Percentiles rank a stretch among this genome's conserved stretches.
Evolutionary conservation across 2,113 vertebrate genomes (phyloP).

Genomic region (Labeo catla): DNA sequence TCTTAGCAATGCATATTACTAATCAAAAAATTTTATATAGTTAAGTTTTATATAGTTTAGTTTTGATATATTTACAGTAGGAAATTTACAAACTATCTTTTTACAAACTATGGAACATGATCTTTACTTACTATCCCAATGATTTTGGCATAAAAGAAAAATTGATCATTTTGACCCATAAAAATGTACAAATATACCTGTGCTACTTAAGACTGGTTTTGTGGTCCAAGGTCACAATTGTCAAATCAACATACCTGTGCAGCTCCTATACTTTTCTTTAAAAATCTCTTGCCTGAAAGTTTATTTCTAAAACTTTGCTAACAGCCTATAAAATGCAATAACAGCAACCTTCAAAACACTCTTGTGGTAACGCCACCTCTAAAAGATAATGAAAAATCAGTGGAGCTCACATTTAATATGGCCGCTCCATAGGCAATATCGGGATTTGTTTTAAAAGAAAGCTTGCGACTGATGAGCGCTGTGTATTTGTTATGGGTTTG

Average conservation of each 20-base stretch:
- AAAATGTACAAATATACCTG: no score
- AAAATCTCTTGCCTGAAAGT: not conserved
- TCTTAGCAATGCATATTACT: no score
- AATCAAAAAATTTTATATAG: no score
- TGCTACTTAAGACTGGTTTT: no score
- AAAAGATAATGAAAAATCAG: slow-evolving; percentile 50
- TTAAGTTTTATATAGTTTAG: no score
- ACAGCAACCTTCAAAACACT: slow-evolving; percentile 34
- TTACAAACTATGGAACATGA: no score
- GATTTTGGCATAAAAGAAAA: no score
- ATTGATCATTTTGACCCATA: no score
- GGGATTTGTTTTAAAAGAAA: slow-evolving; percentile 27
- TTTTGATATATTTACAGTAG: no score
- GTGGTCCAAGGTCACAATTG: not conserved
- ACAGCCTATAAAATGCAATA: slow-evolving; percentile 27
- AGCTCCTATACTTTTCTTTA: not conserved
- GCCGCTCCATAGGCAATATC: slow-evolving; percentile 20
- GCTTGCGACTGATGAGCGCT: slow-evolving; percentile 15
- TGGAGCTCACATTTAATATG: slow-evolving; percentile 45
- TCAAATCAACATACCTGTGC: not conserved
- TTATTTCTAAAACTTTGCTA: slow-evolving; percentile 21
- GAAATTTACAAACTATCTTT: no score
- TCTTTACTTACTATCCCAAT: no score
- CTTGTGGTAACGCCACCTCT: slow-evolving; percentile 15
- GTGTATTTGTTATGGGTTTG: slow-evolving; percentile 28